A percentile compares a stretch with the other conserved stretches of the same genome.
Conservation (phyloP, 2,113 vertebrate genomes). For the Smithornis capensis region DNA sequence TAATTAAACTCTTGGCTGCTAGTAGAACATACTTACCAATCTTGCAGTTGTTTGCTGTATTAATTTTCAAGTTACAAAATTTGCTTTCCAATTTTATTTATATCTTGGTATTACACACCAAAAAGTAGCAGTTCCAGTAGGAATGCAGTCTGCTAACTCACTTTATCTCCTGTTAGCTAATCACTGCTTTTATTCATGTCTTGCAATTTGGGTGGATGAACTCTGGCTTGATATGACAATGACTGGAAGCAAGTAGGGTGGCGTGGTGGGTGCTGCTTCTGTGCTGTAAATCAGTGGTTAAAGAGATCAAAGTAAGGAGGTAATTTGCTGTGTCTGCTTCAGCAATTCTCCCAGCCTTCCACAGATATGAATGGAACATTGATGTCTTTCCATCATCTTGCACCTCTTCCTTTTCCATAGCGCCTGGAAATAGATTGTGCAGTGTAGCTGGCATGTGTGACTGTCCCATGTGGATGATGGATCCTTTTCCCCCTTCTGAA, state of each 20-base stretch:
- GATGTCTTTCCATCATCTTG: neutral
- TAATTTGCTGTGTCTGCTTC: neutral
- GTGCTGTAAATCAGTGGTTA: neutral
- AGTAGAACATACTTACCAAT: neutral
- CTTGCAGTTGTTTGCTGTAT: neutral
- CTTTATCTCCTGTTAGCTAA: neutral
- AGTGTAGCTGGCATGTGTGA: neutral
- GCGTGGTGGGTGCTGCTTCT: neutral
- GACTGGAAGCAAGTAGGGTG: neutral
- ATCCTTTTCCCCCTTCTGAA: neutral
- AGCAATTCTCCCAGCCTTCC: neutral
- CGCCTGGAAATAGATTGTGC: neutral
- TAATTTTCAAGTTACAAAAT: neutral
- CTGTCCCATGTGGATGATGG: fast-evolving
- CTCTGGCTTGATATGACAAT: neutral
- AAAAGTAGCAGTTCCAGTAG: neutral
- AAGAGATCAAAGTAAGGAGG: too few relatives aligned
- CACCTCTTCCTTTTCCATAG: neutral
- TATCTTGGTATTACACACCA: neutral
- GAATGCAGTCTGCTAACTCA: neutral
- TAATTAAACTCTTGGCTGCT: neutral
- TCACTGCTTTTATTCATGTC: neutral
- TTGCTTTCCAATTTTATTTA: too few relatives aligned
- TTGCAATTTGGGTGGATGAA: neutral
- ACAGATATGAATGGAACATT: fast-evolving